These are phyloP conservation scores for Notodonta ziczac DNA, from an alignment of 2,888 invertebrate species.

Conservation along the genomic window DNA sequence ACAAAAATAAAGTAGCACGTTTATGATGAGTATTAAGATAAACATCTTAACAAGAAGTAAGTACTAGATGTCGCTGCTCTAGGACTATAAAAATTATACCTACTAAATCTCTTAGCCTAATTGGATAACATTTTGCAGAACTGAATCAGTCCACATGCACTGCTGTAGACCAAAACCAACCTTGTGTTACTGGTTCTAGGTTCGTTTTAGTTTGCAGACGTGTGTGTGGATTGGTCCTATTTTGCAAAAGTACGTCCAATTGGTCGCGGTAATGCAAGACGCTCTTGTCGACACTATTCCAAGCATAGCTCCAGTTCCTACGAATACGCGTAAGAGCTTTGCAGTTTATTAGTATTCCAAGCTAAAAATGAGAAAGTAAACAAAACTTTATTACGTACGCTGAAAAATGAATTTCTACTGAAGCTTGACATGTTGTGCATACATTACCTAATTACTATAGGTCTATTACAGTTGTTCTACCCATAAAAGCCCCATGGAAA, in stretches of 20 bases:
- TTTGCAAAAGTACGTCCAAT: not conserved
- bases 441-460: no score
- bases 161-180: no score
- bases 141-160: no score
- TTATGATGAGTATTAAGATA: no score
- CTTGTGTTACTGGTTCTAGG: no score
- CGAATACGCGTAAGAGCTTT: not conserved
- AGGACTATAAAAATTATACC: not conserved
- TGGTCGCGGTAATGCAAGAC: not conserved
- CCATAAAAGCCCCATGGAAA: slow-evolving; percentile 39
- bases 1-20: no score
- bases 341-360: not conserved
- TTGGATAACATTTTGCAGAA: no score
- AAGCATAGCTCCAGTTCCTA: not conserved
- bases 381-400: no score
- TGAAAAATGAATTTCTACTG: no score
- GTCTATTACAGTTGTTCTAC: slow-evolving; percentile 31
- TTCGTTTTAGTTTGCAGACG: no score
- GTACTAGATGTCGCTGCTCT: not conserved
- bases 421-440: no score
- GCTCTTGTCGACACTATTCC: not conserved
- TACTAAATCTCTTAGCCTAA: not conserved
- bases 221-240: no score
- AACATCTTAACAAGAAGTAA: not conserved
- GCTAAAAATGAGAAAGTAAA: not conserved